These are phyloP conservation scores for Corydoras sp. DNA, from an alignment of 2,113 vertebrate species.

Conservation along the genomic window DNA sequence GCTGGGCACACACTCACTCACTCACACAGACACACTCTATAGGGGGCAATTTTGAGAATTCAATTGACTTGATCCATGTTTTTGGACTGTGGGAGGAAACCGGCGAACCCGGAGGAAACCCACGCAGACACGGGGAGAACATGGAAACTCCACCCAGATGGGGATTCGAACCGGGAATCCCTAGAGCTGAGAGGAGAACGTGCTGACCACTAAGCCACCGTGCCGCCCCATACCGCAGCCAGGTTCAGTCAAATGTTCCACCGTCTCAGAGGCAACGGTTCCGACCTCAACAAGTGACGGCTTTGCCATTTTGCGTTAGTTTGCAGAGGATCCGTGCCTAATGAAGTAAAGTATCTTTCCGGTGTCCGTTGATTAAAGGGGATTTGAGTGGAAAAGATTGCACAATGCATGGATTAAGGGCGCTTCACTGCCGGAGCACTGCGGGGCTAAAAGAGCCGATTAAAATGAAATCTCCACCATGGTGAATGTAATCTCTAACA, in stretches of 20 bases:
- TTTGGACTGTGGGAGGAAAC: no score
- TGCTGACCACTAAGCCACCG: no score
- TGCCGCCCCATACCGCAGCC: no score
- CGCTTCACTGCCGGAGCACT: conserved; percentile 10
- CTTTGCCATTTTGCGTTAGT: conserved; percentile 8
- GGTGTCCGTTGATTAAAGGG: conserved; percentile 40
- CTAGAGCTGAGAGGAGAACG: no score
- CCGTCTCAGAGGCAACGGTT: conserved; percentile 3
- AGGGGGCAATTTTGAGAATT: no score
- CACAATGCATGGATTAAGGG: conserved; percentile 35
- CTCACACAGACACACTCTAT: no score
- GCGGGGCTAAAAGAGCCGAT: conserved; percentile 27
- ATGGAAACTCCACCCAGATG: no score
- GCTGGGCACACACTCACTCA: no score
- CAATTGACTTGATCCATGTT: no score
- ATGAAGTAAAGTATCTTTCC: conserved; percentile 40
- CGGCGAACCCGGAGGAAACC: no score
- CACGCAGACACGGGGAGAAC: no score
- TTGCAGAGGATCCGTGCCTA: conserved; percentile 31
- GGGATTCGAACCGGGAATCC: no score
- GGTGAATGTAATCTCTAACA: conserved; percentile 32
- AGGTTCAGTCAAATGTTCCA: conserved; percentile 33
- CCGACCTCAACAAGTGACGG: conserved; percentile 34
- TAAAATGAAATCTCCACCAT: conserved; percentile 35
- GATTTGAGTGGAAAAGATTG: conserved; percentile 42